phyloP scores from a whole-genome alignment of 92 coral and sea anemone species.

The Porites cylindrica region DNA sequence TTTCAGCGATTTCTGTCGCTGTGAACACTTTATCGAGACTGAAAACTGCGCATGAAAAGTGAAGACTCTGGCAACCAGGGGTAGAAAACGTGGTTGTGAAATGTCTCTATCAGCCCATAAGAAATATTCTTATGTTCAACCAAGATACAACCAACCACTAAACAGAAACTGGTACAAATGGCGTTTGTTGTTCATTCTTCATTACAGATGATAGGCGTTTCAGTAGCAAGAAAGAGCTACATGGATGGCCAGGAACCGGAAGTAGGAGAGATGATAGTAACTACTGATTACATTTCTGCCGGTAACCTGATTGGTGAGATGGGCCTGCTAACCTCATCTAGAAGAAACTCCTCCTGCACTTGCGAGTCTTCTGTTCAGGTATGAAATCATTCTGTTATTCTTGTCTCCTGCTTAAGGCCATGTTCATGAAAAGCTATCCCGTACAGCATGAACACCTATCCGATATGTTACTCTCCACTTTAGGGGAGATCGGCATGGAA shows the following conservation, averaged over 20 bases:
- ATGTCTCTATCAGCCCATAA: neutral
- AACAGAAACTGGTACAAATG: no score
- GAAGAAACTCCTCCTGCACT: constrained; percentile 89
- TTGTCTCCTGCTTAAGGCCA: neutral
- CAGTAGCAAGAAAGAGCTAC: constrained; percentile 71
- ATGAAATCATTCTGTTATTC: neutral
- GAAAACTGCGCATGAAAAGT: no score
- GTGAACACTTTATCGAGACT: no score
- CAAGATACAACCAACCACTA: no score
- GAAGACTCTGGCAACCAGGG: no score
- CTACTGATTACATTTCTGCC: constrained; percentile 93
- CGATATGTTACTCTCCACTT: no score
- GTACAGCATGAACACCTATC: no score
- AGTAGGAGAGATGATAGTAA: constrained; percentile 90
- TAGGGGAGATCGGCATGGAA: no score
- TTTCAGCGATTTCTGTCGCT: neutral
- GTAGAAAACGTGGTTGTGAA: no score
- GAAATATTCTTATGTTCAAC: neutral
- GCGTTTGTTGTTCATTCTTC: neutral
- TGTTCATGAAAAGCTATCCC: no score
- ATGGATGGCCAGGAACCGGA: constrained; percentile 52
- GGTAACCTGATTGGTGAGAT: constrained; percentile 95
- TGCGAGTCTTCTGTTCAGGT: constrained; percentile 98
- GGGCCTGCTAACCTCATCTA: constrained; percentile 84
- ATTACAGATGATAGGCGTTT: constrained; percentile 94